phyloP scores from a whole-genome alignment of 2,888 invertebrate species.

The Perdita meconis region DNA sequence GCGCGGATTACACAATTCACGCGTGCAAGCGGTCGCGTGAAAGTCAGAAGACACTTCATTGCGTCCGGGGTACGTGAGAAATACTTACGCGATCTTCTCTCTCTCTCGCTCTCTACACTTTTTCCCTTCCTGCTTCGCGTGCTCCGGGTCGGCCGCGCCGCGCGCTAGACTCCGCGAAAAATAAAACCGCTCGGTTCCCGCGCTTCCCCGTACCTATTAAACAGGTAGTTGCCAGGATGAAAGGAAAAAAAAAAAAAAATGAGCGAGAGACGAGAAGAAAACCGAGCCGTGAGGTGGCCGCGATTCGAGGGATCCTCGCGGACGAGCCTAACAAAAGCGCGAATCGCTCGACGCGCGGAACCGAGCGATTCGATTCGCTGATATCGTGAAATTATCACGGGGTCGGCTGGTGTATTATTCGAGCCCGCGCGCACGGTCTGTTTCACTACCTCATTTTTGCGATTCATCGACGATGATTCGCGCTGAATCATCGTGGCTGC shows the following conservation, averaged over 20 bases:
- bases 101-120: not conserved
- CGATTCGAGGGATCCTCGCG: slow-evolving; percentile 19
- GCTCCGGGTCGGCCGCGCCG: slow-evolving; percentile 25
- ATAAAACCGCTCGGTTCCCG: slow-evolving; percentile 26
- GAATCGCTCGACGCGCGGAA: slow-evolving; percentile 24
- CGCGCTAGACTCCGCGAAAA: slow-evolving; percentile 32
- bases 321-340: slow-evolving; percentile 25
- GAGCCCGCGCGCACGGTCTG: not conserved
- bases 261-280: not conserved
- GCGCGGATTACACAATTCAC: slow-evolving; percentile 46
- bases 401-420: slow-evolving; percentile 11
- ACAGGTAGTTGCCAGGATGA: slow-evolving; percentile 51
- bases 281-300: not conserved
- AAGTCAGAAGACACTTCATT: slow-evolving; percentile 58
- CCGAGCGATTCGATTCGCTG: slow-evolving; percentile 25
- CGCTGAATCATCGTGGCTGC: slow-evolving; percentile 1
- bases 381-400: slow-evolving; percentile 32
- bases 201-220: slow-evolving; percentile 47
- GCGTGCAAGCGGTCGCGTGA: slow-evolving; percentile 38
- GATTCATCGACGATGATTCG: not conserved
- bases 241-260: slow-evolving; percentile 8
- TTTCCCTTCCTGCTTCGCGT: slow-evolving; percentile 5
- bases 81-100: slow-evolving; percentile 48
- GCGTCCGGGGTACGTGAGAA: slow-evolving; percentile 58
- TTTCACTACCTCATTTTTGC: slow-evolving; percentile 22